Conservation (phyloP, 2,888 invertebrate species). For the Pomacea canaliculata region DNA sequence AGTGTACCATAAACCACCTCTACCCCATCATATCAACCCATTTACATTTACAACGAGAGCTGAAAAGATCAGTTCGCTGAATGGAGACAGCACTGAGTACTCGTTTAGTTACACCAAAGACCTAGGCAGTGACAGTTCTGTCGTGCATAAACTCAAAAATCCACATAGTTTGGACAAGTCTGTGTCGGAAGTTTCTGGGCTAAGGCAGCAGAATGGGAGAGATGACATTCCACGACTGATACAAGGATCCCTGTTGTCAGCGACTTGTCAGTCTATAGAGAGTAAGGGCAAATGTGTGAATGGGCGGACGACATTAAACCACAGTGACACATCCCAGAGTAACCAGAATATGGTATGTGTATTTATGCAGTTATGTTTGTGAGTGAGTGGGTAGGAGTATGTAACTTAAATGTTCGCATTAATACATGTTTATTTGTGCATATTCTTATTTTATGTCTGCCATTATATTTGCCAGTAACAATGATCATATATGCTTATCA, state of each 20-base stretch:
- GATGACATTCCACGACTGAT: slow-evolving; percentile 24
- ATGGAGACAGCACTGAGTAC: slow-evolving; percentile 11
- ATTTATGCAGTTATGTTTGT: too few species aligned
- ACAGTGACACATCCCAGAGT: too few species aligned
- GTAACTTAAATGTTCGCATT: too few species aligned
- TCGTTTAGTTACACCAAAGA: background rate
- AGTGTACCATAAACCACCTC: slow-evolving; percentile 20
- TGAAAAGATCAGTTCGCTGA: slow-evolving; percentile 16
- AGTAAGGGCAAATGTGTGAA: too few species aligned
- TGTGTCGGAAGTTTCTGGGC: slow-evolving; percentile 20
- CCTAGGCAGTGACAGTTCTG: too few species aligned
- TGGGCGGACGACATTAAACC: too few species aligned
- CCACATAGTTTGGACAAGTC: slow-evolving; percentile 6
- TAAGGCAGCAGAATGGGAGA: background rate
- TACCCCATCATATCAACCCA: slow-evolving; percentile 25
- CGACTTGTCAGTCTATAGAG: background rate
- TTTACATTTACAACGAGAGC: slow-evolving; percentile 36
- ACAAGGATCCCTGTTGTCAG: slow-evolving; percentile 3
- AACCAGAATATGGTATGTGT: too few species aligned
- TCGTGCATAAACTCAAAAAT: background rate
- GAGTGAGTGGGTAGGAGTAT: too few species aligned
- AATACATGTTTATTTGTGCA: too few species aligned
- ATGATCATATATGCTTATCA: too few species aligned
- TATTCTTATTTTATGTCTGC: too few species aligned
- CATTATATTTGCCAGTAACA: too few species aligned